Percentiles rank a stretch among this genome's conserved stretches.
Conservation (phyloP, 2,888 invertebrate genomes). For the Craniophora ligustri region DNA sequence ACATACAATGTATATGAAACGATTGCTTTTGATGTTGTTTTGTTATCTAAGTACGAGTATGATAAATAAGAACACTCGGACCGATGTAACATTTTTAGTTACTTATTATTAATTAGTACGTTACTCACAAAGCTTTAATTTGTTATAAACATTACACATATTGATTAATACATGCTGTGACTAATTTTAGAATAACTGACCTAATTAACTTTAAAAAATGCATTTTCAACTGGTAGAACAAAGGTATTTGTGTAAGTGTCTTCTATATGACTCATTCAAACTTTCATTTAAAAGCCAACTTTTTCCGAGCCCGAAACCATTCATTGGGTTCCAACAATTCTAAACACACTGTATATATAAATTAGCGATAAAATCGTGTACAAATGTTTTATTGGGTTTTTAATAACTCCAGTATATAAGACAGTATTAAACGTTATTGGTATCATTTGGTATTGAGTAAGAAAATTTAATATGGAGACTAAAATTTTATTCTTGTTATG, state of each 20-base stretch:
- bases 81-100: no score
- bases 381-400: conserved; percentile 8
- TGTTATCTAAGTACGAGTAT: no score
- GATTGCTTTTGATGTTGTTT: no score
- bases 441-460: conserved; percentile 1
- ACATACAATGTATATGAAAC: no score
- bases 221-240: conserved; percentile 53
- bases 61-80: no score
- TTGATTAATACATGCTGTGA: conserved; percentile 40
- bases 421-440: background rate
- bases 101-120: no score
- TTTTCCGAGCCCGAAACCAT: conserved; percentile 40
- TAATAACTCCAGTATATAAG: conserved; percentile 9
- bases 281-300: conserved; percentile 71
- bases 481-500: conserved; percentile 33
- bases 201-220: conserved; percentile 56
- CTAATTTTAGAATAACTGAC: conserved; percentile 66
- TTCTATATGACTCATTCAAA: conserved; percentile 69
- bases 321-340: conserved; percentile 40
- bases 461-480: conserved; percentile 22
- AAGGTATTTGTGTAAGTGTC: conserved; percentile 60
- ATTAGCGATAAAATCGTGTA: conserved; percentile 30
- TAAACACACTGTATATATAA: conserved; percentile 62
- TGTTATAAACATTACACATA: background rate
- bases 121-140: background rate